Percentiles rank a stretch among this genome's conserved stretches.
phyloP scores from a whole-genome alignment of 2,888 invertebrate species.

The Periphyllus acericola region DNA sequence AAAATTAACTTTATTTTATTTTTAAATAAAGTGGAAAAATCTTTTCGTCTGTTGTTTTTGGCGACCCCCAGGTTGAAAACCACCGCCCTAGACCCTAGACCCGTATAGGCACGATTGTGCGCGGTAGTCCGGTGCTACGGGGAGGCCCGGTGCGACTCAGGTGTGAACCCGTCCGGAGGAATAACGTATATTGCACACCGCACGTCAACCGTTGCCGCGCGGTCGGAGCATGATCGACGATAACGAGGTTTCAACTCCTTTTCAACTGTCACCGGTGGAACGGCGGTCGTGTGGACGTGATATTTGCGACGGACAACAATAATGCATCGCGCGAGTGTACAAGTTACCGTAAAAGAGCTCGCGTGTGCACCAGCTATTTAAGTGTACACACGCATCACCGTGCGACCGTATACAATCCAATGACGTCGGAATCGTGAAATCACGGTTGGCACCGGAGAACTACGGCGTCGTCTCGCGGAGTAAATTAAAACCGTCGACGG shows the following conservation, averaged over 20 bases:
- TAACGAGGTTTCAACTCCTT: constrained; percentile 52
- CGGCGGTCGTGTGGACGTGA: background rate
- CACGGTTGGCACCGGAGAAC: background rate
- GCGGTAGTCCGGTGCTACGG: constrained; percentile 20
- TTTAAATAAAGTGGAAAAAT: too few species aligned
- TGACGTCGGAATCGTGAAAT: constrained; percentile 19
- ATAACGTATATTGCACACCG: background rate
- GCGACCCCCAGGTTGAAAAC: too few species aligned
- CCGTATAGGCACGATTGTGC: too few species aligned
- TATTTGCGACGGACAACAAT: constrained; percentile 30
- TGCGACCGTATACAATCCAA: constrained; percentile 11
- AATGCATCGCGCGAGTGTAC: background rate
- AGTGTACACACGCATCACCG: background rate
- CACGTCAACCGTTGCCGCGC: background rate
- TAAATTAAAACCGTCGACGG: constrained; percentile 7
- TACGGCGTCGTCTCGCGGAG: background rate
- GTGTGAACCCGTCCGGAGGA: constrained; percentile 12
- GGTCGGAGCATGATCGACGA: constrained; percentile 19
- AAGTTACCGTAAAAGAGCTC: constrained; percentile 18
- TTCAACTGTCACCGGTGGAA: background rate
- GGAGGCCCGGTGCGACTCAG: background rate
- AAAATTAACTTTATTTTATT: too few species aligned
- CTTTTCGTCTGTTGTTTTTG: too few species aligned
- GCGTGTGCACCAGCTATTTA: too few species aligned
- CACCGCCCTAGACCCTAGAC: too few species aligned